Conservation (phyloP, 2,888 invertebrate species). For the Philhelius pedissequus region DNA sequence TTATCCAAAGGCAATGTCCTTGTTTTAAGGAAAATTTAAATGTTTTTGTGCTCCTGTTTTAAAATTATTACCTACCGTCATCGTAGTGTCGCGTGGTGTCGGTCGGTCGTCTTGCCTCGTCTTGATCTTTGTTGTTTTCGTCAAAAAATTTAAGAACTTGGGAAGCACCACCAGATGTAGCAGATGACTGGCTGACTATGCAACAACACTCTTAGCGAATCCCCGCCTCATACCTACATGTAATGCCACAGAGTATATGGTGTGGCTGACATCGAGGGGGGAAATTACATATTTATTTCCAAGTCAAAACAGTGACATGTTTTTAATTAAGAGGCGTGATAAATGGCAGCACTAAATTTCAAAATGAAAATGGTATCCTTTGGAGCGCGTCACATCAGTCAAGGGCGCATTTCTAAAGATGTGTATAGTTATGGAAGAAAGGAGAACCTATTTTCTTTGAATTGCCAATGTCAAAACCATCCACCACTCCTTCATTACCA, state of each 20-base stretch:
- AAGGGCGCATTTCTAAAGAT: conserved; percentile 44
- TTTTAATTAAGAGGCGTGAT: conserved; percentile 76
- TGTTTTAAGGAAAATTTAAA: conserved; percentile 53
- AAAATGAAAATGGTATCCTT: conserved; percentile 69
- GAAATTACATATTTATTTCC: conserved; percentile 68
- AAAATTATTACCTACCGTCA: background rate
- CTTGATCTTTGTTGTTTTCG: conserved; percentile 21
- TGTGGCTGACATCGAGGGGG: conserved; percentile 27
- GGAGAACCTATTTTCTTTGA: conserved; percentile 57
- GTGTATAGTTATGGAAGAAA: conserved; percentile 4
- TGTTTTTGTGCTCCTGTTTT: conserved; percentile 30
- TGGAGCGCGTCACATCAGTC: conserved; percentile 68
- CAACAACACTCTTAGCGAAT: conserved; percentile 39
- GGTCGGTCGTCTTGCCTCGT: background rate
- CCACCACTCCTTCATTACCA: background rate
- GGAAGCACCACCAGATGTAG: conserved; percentile 57
- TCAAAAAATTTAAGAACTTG: conserved; percentile 22
- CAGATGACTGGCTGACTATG: conserved; percentile 45
- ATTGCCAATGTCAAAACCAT: background rate
- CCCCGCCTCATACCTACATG: too few relatives aligned
- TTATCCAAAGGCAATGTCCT: conserved; percentile 35
- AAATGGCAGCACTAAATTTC: conserved; percentile 70
- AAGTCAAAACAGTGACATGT: conserved; percentile 72
- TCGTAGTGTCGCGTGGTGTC: background rate
- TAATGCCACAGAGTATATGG: background rate